Evolutionary conservation across 2,888 invertebrate species (phyloP).

Genomic region (Laothoe populi): DNA sequence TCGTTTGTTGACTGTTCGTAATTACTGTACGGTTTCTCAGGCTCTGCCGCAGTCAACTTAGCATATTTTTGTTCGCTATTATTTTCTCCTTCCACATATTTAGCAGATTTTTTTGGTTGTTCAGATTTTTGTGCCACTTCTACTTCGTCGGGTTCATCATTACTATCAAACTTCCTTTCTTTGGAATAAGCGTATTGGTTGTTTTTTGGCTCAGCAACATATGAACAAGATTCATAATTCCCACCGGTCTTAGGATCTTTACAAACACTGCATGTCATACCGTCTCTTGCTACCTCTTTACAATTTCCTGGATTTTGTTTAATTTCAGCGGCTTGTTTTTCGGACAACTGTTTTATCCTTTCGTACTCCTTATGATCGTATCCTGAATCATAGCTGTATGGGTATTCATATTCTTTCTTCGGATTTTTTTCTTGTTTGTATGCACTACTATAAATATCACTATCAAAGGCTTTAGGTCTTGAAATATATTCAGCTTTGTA

Average conservation of each 20-base stretch:
- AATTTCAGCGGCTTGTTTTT: constrained; percentile 86
- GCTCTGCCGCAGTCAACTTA: constrained; percentile 52
- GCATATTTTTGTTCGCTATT: constrained; percentile 59
- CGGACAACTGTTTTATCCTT: constrained; percentile 85
- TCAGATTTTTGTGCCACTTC: constrained; percentile 70
- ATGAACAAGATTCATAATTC: constrained; percentile 92
- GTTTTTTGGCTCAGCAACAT: constrained; percentile 89
- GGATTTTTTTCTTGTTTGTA: constrained; percentile 72
- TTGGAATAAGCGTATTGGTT: constrained; percentile 88
- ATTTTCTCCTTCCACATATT: constrained; percentile 60
- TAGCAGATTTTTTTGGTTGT: constrained; percentile 61
- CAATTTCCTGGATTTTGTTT: constrained; percentile 87
- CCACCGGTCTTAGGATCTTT: constrained; percentile 90
- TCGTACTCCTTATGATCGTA: constrained; percentile 83
- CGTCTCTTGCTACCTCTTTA: constrained; percentile 86
- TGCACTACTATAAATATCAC: constrained; percentile 72
- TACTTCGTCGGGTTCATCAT: constrained; percentile 82
- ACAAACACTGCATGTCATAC: constrained; percentile 89
- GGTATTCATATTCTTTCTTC: constrained; percentile 76
- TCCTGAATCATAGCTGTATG: constrained; percentile 79
- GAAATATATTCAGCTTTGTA: constrained; percentile 78
- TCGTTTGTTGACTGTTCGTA: constrained; percentile 54
- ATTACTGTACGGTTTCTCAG: constrained; percentile 56
- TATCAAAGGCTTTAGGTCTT: constrained; percentile 81
- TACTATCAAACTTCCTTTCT: constrained; percentile 86